Percentiles rank a stretch among this genome's conserved stretches.
Evolutionary conservation across 2,888 invertebrate species (phyloP).

Genomic region (Drosophila formosana): DNA sequence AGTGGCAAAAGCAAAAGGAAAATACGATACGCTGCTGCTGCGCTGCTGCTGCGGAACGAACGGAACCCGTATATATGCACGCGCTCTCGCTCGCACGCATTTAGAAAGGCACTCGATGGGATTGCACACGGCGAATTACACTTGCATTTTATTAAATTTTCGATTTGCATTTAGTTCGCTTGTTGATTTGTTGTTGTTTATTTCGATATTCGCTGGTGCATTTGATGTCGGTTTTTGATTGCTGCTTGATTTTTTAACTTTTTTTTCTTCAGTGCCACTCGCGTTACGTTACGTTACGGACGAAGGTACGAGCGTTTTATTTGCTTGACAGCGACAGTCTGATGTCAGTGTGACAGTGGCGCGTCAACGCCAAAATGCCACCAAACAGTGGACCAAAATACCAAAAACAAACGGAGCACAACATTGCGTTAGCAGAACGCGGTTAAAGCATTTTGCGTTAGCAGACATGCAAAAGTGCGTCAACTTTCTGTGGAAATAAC

Average conservation of each 20-base stretch:
- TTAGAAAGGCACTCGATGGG: slow-evolving; percentile 62
- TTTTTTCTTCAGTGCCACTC: slow-evolving; percentile 41
- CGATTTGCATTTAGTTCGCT: slow-evolving; percentile 29
- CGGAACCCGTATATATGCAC: slow-evolving; percentile 79
- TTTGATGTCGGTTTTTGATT: slow-evolving; percentile 50
- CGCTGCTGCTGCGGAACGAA: slow-evolving; percentile 59
- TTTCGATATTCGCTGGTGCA: slow-evolving; percentile 40
- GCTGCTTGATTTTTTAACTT: slow-evolving; percentile 35
- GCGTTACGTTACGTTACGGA: slow-evolving; percentile 63
- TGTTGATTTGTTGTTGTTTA: slow-evolving; percentile 19
- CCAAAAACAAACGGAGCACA: slow-evolving; percentile 13
- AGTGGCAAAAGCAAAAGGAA: slow-evolving; percentile 67
- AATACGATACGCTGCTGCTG: slow-evolving; percentile 59
- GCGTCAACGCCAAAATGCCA: neutral
- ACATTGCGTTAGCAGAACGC: slow-evolving; percentile 14
- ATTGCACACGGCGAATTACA: slow-evolving; percentile 36
- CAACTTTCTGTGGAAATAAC: neutral
- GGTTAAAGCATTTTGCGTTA: neutral
- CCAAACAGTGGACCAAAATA: neutral
- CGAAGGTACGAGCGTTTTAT: slow-evolving; percentile 55
- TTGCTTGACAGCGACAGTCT: slow-evolving; percentile 63
- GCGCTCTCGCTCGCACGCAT: slow-evolving; percentile 69
- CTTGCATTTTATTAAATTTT: slow-evolving; percentile 34
- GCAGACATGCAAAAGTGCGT: neutral
- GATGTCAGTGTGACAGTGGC: slow-evolving; percentile 44